phyloP scores from a whole-genome alignment of 2,113 vertebrate species.

The Takifugu bimaculatus region DNA sequence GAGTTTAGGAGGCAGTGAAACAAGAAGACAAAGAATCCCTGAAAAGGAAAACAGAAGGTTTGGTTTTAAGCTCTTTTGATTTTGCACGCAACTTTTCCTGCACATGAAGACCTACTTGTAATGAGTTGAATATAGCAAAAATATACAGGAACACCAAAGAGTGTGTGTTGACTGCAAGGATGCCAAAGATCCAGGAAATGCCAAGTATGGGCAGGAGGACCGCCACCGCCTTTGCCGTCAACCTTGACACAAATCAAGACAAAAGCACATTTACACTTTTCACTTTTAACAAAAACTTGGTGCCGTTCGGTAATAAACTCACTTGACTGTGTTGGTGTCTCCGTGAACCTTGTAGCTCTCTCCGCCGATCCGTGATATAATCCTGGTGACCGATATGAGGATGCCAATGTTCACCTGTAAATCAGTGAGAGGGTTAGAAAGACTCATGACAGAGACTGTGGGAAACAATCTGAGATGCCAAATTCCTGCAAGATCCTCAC shows the following conservation, averaged over 20 bases:
- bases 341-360: slow-evolving; percentile 92
- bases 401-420: slow-evolving; percentile 90
- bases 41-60: slow-evolving; percentile 5
- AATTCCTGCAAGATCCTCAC: slow-evolving; percentile 68
- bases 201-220: slow-evolving; percentile 93
- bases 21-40: slow-evolving; percentile 98
- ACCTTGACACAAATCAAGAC: slow-evolving; percentile 63
- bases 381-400: slow-evolving; percentile 89
- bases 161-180: slow-evolving; percentile 85
- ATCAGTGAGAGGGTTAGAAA: not conserved
- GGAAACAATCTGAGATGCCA: not conserved
- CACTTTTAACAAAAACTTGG: not conserved
- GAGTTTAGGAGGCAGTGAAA: slow-evolving; percentile 98
- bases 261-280: not conserved
- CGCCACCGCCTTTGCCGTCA: slow-evolving; percentile 91
- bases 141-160: slow-evolving; percentile 89
- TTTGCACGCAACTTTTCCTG: not conserved
- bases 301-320: not conserved
- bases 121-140: slow-evolving; percentile 93
- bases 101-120: slow-evolving; percentile 79
- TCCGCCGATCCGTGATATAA: slow-evolving; percentile 92
- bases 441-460: not conserved
- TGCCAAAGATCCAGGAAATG: slow-evolving; percentile 94
- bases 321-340: slow-evolving; percentile 92
- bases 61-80: not conserved